Evolutionary conservation across 2,113 vertebrate genomes (phyloP), one percentile per base, ranked within the genome.

Genomic region (Zeus faber): DNA sequence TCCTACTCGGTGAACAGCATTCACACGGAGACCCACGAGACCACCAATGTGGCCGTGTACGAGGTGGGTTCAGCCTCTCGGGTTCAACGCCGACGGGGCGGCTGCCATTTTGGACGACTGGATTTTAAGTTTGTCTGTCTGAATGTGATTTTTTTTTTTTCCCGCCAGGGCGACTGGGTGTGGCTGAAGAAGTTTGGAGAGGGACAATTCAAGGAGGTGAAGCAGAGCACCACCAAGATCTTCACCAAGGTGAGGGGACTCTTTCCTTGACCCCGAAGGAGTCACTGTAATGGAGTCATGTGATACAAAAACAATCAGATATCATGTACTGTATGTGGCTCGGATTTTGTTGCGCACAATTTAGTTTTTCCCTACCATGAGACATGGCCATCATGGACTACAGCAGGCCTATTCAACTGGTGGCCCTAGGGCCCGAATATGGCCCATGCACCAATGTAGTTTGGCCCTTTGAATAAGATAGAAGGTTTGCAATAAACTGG

Each of bases 111-210:
- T 51, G 20, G 11, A 33, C 22, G 2, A 25, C n/a, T 10, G 4
- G 16, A 17, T 9, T 50, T 11, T 5, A 20, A 10, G 33, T 5
- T 4, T 14, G 9, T 20, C 22, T 44, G 2, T 44, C 4, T 16
- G 17, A 46, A 22, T 5, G 7, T 6, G 2, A 31, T 41, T 7
- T 16, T 2, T 20, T 16, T 45, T 9, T 76, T 18, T 57, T 59
- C 27, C 63, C 54, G 55, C 43, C 79, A 96, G 95, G 94, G 95
- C 1, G 92, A 97, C 71, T 94, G 91, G 84, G 93, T 95, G 10
- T 94, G 94, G 93, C 79, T 97, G 50, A 95, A 96, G 84, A 97
- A 91, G 67, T 91, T 91, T 61, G 74, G 91, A 44, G 74, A 25
- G 0, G 87, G 89, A 3, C 72, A 80, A 0, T 83, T 75, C 61